A percentile compares a stretch with the other conserved stretches of the same genome.
Evolutionary conservation across 1,140 invertebrate species (phyloP).

Genomic region (Nephila pilipes): DNA sequence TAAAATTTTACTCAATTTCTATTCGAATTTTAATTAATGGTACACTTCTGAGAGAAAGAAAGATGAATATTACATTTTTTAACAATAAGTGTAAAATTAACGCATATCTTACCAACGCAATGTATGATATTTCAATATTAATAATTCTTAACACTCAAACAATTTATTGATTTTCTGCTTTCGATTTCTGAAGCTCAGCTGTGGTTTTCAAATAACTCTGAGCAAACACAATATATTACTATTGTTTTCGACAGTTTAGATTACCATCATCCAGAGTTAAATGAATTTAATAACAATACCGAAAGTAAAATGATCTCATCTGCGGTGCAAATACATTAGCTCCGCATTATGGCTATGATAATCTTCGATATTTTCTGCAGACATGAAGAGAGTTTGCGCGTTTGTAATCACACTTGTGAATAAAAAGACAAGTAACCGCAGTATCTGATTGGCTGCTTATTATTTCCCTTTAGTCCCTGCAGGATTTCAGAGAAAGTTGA

Average conservation of each 20-base stretch:
- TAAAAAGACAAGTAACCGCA: not conserved
- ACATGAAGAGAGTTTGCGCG: conserved; percentile 51
- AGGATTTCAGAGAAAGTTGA: not conserved
- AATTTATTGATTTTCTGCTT: conserved; percentile 4
- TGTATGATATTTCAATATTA: not conserved
- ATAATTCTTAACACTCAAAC: conserved; percentile 15
- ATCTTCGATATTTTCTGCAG: conserved; percentile 59
- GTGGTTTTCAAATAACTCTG: not conserved
- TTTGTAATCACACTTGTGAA: not conserved
- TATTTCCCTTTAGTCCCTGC: not conserved
- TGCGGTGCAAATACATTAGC: conserved; percentile 11
- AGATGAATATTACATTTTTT: too few species aligned
- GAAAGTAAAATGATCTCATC: not conserved
- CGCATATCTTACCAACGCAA: not conserved
- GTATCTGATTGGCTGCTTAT: not conserved
- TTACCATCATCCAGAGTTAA: not conserved
- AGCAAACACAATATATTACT: not conserved
- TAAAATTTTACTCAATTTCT: too few species aligned
- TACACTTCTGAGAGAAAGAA: too few species aligned
- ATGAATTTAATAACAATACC: not conserved
- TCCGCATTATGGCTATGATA: conserved; percentile 49
- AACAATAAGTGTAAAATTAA: not conserved
- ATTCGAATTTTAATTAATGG: too few species aligned
- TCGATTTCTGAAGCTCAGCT: not conserved
- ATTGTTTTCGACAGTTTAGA: not conserved